Evolutionary conservation across 2,888 invertebrate genomes (phyloP), one percentile per base, ranked within the genome.

Genomic region (Congeria kusceri): DNA sequence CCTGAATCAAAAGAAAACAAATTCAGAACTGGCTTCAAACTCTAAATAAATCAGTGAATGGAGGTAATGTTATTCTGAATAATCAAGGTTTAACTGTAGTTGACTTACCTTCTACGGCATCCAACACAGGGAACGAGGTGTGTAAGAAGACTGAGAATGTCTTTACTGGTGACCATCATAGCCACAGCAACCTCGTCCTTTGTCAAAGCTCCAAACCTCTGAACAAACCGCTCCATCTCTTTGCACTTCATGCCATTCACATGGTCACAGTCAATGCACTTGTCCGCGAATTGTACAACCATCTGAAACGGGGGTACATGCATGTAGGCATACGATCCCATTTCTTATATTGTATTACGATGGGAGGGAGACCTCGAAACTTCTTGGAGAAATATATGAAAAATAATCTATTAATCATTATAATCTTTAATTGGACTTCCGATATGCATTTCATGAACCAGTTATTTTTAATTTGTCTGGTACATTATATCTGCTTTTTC

Each of bases 51-150:
- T n/a, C n/a, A n/a, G n/a, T n/a, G n/a, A n/a, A n/a, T n/a, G n/a
- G n/a, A n/a, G n/a, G 32, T 32, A 32, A 32, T 32, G 32, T 32
- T 32, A 11, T 32, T 7, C n/a, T n/a, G 4, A 32, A 32, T 7
- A 32, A 32, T 32, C 32, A 32, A 32, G 32, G 5, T 11, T 32
- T 7, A 32, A 32, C 32, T 11, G 11, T 7, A 39, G 39, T 39
- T 39, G 3, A 47, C 9, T 62, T 95, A 97, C 97, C 97, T 97
- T 95, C 97, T 95, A 85, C 98, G 95, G 94, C 98, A 98, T 82
- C 98, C 98, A 91, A 98, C 97, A 95, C 98, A 98, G 84, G 98
- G 97, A 91, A 98, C 97, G 93, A 96, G 96, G 94, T 98, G 97
- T 94, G 97, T 96, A 84, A 98, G 95, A 90, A 97, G 96, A 90